Evolutionary conservation across 2,113 vertebrate species (phyloP).

Genomic region (Mesocricetus auratus): DNA sequence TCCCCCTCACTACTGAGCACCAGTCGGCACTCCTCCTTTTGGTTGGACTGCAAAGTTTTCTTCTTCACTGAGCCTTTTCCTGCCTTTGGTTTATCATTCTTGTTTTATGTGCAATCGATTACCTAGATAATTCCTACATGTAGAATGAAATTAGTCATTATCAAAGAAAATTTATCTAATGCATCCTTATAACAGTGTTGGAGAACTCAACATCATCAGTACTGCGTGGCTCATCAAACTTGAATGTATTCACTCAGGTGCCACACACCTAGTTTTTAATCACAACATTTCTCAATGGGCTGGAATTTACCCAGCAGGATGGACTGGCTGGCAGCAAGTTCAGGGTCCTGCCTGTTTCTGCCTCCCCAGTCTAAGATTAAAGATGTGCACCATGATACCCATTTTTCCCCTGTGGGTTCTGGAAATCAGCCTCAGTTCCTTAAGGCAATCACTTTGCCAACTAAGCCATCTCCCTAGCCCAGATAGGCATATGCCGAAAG

Average conservation of each 20-base stretch:
- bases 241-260: background rate
- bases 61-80: background rate
- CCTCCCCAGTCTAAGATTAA: background rate
- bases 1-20: background rate
- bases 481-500: background rate
- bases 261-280: background rate
- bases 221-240: background rate
- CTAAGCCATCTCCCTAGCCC: background rate
- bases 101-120: background rate
- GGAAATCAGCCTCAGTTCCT: background rate
- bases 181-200: background rate
- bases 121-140: background rate
- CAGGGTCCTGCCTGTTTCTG: background rate
- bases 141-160: background rate
- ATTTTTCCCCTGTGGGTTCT: background rate
- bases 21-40: background rate
- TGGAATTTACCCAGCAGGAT: background rate
- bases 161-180: background rate
- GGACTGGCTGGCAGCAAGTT: background rate
- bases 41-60: background rate
- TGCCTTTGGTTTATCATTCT: background rate
- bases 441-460: background rate
- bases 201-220: background rate
- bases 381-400: background rate
- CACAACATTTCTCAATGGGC: background rate